These are phyloP conservation scores for Procambarus clarkii DNA, from an alignment of 1,140 invertebrate species.

Conservation along the genomic window DNA sequence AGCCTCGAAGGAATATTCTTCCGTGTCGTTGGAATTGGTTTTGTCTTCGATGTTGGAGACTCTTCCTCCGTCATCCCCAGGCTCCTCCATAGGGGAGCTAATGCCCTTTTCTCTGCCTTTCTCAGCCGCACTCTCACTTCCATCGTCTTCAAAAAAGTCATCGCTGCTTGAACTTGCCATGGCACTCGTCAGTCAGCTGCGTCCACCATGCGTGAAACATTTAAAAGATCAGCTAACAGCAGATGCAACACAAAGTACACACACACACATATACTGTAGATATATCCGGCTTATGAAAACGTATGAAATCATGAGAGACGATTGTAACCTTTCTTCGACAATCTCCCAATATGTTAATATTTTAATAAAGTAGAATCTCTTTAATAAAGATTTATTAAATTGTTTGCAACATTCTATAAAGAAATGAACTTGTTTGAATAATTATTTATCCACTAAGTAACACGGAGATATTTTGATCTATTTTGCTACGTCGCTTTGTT, in stretches of 20 bases:
- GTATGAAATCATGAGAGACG: no score
- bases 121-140: not conserved
- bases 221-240: not conserved
- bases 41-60: not conserved
- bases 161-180: conserved; percentile 18
- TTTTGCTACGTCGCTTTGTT: not conserved
- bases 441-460: not conserved
- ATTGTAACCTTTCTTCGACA: no score
- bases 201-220: not conserved
- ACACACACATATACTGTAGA: not conserved
- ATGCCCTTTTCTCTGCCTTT: not conserved
- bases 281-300: not conserved
- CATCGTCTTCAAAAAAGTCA: conserved; percentile 14
- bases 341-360: no score
- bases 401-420: no score
- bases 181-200: not conserved
- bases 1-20: not conserved
- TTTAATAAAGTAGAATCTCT: no score
- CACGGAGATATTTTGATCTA: not conserved
- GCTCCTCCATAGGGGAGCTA: not conserved
- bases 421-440: no score
- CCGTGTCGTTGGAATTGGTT: not conserved
- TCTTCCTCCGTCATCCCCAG: not conserved
- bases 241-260: not conserved
- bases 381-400: no score